phyloP scores from a whole-genome alignment of 2,113 vertebrate genomes.

The Cyanistes caeruleus region DNA sequence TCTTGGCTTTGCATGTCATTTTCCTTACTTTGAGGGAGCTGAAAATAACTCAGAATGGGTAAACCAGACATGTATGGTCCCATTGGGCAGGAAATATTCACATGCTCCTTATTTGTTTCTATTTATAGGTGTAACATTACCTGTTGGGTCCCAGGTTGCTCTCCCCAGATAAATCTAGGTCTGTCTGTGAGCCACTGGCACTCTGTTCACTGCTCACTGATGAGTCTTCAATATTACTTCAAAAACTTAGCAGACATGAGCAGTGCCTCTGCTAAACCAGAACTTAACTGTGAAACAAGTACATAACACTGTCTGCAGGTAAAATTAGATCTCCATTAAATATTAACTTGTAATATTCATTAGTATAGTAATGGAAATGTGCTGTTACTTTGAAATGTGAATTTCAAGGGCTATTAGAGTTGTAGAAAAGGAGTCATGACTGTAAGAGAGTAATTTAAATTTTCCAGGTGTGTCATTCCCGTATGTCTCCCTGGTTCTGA shows the following conservation, averaged over 20 bases:
- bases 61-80: background rate
- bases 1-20: background rate
- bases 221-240: background rate
- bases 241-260: background rate
- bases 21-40: background rate
- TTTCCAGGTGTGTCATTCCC: background rate
- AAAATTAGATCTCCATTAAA: conserved; percentile 23
- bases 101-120: background rate
- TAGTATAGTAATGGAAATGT: background rate
- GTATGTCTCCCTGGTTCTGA: background rate
- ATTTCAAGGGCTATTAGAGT: background rate
- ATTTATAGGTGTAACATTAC: background rate
- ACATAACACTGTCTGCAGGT: background rate
- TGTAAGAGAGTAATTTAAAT: background rate
- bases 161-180: background rate
- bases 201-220: background rate
- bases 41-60: background rate
- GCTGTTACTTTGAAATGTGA: background rate
- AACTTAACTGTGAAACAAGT: background rate
- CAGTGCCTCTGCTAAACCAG: background rate
- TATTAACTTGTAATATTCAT: conserved; percentile 33
- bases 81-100: background rate
- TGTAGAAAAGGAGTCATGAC: background rate
- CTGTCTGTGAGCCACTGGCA: background rate
- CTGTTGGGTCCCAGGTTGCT: background rate